Evolutionary conservation across 1,140 invertebrate species (phyloP).

Genomic region (Antheraea mylitta): DNA sequence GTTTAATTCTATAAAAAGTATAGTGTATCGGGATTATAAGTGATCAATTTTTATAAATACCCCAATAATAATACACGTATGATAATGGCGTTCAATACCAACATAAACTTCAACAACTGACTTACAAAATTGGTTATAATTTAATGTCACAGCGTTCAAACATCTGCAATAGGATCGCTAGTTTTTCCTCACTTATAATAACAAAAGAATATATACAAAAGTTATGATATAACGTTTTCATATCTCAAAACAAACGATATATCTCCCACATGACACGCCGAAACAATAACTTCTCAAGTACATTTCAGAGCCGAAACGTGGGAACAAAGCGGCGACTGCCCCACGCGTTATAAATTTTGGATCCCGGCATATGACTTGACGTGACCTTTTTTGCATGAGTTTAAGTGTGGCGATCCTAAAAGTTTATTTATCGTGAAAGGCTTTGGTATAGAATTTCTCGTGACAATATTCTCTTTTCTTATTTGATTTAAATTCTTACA

Average conservation of each 20-base stretch:
- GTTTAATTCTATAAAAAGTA: too few relatives aligned
- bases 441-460: neutral
- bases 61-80: too few relatives aligned
- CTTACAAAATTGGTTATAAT: neutral
- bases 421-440: constrained; percentile 17
- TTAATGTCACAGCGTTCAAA: neutral
- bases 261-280: constrained; percentile 45
- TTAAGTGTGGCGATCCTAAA: constrained; percentile 8
- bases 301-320: constrained; percentile 31
- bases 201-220: neutral
- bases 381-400: constrained; percentile 16
- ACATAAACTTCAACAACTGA: neutral
- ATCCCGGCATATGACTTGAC: constrained; percentile 31
- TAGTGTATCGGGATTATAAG: too few relatives aligned
- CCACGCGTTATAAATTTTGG: constrained; percentile 42
- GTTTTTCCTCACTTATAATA: neutral
- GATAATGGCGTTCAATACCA: too few relatives aligned
- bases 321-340: constrained; percentile 33
- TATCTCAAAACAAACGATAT: constrained; percentile 45
- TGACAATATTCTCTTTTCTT: neutral
- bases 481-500: too few relatives aligned
- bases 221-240: constrained; percentile 26
- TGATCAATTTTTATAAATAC: too few relatives aligned
- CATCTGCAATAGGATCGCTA: neutral
- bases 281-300: constrained; percentile 54